Base-by-base conservation (phyloP, 1,140 invertebrate species). In the Drosophila asahinai region DNA sequence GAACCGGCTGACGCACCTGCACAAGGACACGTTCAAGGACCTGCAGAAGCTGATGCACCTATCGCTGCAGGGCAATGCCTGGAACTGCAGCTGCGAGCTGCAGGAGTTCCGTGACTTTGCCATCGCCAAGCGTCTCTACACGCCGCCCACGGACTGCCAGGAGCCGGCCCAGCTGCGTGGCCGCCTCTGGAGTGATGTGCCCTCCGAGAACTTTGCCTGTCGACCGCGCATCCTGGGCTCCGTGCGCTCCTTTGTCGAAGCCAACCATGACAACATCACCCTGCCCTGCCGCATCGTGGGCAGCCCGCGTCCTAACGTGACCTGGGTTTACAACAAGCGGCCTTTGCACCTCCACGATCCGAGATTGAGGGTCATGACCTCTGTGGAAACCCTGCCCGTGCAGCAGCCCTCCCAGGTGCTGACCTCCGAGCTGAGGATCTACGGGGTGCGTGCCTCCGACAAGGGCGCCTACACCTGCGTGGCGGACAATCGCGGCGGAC, bases 391-490 rank as follows among this genome's bases (percentile, higher is more conserved):
- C 36, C 17, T 72, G 43, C 73, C 65, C 25, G 22, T 14, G 2
- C 45, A 40, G 19, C 67, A 76, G 17, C 43, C 48, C n/a, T 25
- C 62, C 30, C 66, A 90, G 62, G 70, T 77, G 12, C 71, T 91
- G 15, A 87, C 81, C 22, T 92, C 92, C 2, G 92, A 98, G 93
- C 93, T 97, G 36, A 97, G 97, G 2, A 96, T 98, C 30, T 93
- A 95, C 1, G 94, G 96, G 52, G 95, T 97, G 0, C 94, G 94
- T 8, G 93, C 94, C 17, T 95, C 96, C 9, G 98, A 99, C 93
- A 95, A 96, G 80, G 98, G 98, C 0, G 96, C 97, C 55, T 99
- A 98, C 92, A 94, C 95, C n/a, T 99, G 98, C 81, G 94, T 96
- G 7, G 97, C 97, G 0, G 96, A 96, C 62, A 99, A 98, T 93